Evolutionary conservation across 2,113 vertebrate genomes (phyloP), one percentile per base, ranked within the genome.

Genomic region (Sapayoa aenigma): DNA sequence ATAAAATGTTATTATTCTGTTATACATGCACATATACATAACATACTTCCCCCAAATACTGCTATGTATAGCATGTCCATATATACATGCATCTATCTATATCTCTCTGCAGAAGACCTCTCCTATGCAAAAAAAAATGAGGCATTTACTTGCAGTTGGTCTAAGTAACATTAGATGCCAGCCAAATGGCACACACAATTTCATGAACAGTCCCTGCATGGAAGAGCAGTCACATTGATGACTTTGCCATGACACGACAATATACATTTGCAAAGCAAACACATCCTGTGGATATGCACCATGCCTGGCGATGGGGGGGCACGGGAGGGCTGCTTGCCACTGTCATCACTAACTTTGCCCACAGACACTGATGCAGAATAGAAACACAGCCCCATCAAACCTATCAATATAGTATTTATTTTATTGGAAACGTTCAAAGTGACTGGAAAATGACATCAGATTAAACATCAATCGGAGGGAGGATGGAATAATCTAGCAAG

Each of bases 401-500:
- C 85, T 5, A 37, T 11, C 85, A 24, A 18, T 5, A 62, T 4
- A 55, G 11, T 12, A 58, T 73, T 75, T 28, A 6, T 59, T 37
- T 28, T 3, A 9, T 0, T 9, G 55, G 20, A 20, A 91, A 79
- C 77, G 90, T 85, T 28, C 18, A 53, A 83, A 87, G 78, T 63
- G 92, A 18, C 87, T 67, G 71, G 87, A 86, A 93, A 94, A 95
- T 62, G 60, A 86, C 93, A 95, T 78, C 87, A 92, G 93, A 63
- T 96, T 87, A 96, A 96, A 94, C 87, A 97, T 55, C 92, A 91
- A 6, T 16, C 77, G 62, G 20, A 95, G 89, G 63, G 46, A 91
- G 72, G 58, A 73, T 84, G 63, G 90, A 96, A 97, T 95, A 94
- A 96, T 96, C 96, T 94, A 95, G 95, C 94, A 95, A 90, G 87